Conservation (phyloP, 1,140 invertebrate species). For the Bombyx mandarina region DNA sequence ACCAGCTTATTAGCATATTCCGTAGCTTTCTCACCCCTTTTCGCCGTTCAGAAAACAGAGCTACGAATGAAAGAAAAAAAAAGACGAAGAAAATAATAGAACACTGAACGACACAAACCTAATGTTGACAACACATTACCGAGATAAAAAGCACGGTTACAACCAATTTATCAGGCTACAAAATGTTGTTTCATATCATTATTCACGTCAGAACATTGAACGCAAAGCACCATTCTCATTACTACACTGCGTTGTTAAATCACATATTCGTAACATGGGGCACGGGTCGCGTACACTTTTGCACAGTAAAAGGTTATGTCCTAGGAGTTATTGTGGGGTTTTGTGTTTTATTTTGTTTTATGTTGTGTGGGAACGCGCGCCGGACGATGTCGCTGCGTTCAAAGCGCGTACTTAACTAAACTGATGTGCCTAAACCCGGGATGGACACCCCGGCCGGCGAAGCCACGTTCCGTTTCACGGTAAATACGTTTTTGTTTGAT, state of each 20-base stretch:
- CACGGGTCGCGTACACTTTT: conserved; percentile 29
- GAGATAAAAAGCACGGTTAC: conserved; percentile 46
- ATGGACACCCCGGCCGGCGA: conserved; percentile 46
- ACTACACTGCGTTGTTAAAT: conserved; percentile 11
- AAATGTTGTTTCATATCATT: conserved; percentile 63
- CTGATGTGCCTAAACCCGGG: conserved; percentile 40
- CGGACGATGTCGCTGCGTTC: conserved; percentile 22
- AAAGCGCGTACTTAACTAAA: conserved; percentile 38
- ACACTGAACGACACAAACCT: conserved; percentile 17
- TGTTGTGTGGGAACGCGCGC: conserved; percentile 19
- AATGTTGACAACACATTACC: conserved; percentile 46
- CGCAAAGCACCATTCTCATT: conserved; percentile 33
- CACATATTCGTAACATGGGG: conserved; percentile 26
- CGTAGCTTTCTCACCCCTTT: conserved; percentile 22
- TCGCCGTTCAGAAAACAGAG: conserved; percentile 9
- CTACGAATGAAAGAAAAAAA: too few relatives aligned
- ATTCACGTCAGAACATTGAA: conserved; percentile 29
- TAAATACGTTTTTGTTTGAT: background rate
- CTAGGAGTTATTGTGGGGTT: conserved; percentile 12
- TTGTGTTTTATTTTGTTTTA: conserved; percentile 60
- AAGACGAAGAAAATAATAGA: conserved; percentile 9
- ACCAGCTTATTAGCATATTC: conserved; percentile 62
- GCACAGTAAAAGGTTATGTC: conserved; percentile 2
- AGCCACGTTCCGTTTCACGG: conserved; percentile 46
- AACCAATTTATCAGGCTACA: conserved; percentile 47